Evolutionary conservation across 2,888 invertebrate genomes (phyloP), one percentile per base, ranked within the genome.

Genomic region (Cryptus viduatorius): DNA sequence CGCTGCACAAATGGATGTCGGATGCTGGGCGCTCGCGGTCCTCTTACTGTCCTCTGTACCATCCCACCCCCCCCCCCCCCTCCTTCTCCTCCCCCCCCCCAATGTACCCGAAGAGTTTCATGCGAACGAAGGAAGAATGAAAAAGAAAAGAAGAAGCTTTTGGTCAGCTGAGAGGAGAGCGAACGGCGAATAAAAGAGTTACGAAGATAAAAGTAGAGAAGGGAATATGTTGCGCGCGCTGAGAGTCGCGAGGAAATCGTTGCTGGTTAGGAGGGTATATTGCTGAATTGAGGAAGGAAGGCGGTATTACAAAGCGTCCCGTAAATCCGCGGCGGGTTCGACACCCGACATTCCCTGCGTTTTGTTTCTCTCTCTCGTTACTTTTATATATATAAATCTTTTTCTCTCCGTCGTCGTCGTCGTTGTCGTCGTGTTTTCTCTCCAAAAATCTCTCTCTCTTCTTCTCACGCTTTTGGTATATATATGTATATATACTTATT

Each of bases 281-380:
- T 92, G 92, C 89, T 92, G 93, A 93, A 93, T 93, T 92, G 93
- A 93, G 93, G 92, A 93, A 93, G 93, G 93, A 93, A 93, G 93
- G 93, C 93, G 93, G 93, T 91, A 89, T 93, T 92, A 93, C 93
- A 93, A 93, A 93, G 93, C 92, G 91, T 87, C 92, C 93, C 93
- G 93, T 93, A 93, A 93, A 93, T 93, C 93, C 93, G 92, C 90
- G 91, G 92, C 89, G 90, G 90, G 90, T 93, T 93, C 93, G 93
- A 93, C 93, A 93, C 92, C 90, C 93, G 91, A 92, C 93, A 93
- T 92, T 93, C 92, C 88, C 92, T 90, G 88, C 90, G 89, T 90
- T 92, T 92, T 92, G 90, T 91, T 91, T 89, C 87, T 86, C 86
- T 89, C 89, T 86, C 88, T 86, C 86, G 86, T 61, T 73, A 67